A percentile compares a stretch with the other conserved stretches of the same genome.
phyloP scores from a whole-genome alignment of 2,113 vertebrate genomes.

The Pyxicephalus adspersus region DNA sequence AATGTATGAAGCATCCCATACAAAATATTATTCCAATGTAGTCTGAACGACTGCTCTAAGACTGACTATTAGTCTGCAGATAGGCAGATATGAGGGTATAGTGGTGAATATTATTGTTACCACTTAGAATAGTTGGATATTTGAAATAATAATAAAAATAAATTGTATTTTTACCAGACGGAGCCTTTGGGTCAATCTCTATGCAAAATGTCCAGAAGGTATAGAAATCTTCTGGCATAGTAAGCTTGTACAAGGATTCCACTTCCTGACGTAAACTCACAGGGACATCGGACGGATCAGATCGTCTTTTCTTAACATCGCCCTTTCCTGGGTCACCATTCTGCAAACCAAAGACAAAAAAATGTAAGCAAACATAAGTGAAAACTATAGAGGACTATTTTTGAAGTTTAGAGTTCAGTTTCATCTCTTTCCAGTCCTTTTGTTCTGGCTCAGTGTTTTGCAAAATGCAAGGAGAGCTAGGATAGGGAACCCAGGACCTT shows the following conservation, averaged over 20 bases:
- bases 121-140: neutral
- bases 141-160: neutral
- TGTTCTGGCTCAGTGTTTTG: too few species aligned
- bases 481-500: too few species aligned
- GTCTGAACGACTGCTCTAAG: too few species aligned
- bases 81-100: too few species aligned
- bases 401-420: too few species aligned
- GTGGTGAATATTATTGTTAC: too few species aligned
- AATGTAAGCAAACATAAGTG: neutral
- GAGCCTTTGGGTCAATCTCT: conserved; percentile 78
- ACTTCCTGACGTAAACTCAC: conserved; percentile 74
- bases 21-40: too few species aligned
- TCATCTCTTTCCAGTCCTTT: neutral
- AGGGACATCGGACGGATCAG: conserved; percentile 61
- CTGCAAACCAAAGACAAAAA: conserved; percentile 60
- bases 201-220: conserved; percentile 94
- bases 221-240: conserved; percentile 90
- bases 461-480: too few species aligned
- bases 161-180: conserved; percentile 74
- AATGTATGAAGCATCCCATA: too few species aligned
- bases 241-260: conserved; percentile 77
- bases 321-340: conserved; percentile 63
- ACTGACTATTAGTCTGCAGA: too few species aligned
- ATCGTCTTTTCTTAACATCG: conserved; percentile 76
- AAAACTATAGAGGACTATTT: rapidly evolving